These are phyloP conservation scores for Melanophora roralis DNA, from an alignment of 2,888 invertebrate species.

Conservation along the genomic window DNA sequence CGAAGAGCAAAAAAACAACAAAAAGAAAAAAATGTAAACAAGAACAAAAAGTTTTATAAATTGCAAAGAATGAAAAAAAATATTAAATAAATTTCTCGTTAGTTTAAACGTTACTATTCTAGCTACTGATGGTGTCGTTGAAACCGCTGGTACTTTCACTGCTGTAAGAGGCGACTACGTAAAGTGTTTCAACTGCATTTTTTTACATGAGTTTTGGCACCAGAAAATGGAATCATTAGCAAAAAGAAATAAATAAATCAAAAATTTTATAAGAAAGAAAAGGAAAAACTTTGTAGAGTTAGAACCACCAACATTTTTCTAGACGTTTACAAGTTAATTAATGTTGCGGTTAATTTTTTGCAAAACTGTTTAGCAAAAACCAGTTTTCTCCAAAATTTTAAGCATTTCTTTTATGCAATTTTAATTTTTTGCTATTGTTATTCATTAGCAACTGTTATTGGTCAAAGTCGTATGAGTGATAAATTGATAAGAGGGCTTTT, in stretches of 20 bases:
- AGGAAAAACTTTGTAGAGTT: no score
- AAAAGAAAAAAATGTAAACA: background rate
- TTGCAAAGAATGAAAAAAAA: conserved; percentile 34
- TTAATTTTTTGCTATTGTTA: background rate
- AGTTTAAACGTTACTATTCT: conserved; percentile 21
- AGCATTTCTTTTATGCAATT: background rate
- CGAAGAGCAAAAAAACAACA: background rate
- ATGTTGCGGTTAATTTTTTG: conserved; percentile 38
- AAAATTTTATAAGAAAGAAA: background rate
- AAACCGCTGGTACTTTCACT: background rate
- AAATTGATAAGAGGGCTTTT: conserved; percentile 15
- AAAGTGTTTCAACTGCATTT: conserved; percentile 6
- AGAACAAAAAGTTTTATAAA: conserved; percentile 33
- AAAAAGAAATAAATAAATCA: background rate
- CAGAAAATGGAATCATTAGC: background rate
- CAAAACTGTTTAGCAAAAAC: no score
- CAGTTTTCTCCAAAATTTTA: no score
- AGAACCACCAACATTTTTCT: no score
- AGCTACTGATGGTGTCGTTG: background rate
- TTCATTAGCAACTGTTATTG: conserved; percentile 38
- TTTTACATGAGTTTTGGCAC: background rate
- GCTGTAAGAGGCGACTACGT: background rate
- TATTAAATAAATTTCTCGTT: conserved; percentile 54
- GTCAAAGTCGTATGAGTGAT: conserved; percentile 41
- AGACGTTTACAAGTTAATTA: conserved; percentile 53